Evolutionary conservation across 2,113 vertebrate genomes (phyloP).

Genomic region (Tupaia tana): DNA sequence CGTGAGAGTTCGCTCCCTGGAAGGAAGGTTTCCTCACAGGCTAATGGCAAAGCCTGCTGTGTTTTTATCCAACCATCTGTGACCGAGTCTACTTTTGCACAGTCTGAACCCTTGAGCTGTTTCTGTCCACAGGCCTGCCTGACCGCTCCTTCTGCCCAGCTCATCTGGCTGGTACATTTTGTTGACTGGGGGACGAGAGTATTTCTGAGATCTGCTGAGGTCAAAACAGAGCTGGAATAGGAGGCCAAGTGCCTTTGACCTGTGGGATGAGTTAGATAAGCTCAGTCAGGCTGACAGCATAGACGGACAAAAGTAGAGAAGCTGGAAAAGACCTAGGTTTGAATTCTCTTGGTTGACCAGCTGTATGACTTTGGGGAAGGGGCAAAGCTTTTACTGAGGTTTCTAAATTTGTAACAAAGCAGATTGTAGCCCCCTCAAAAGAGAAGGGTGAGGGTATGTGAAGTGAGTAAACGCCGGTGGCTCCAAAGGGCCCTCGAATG

Average conservation of each 20-base stretch:
- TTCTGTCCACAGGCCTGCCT: not conserved
- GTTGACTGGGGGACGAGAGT: not conserved
- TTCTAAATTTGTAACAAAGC: not conserved
- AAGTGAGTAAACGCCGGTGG: not conserved
- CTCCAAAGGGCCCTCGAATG: not conserved
- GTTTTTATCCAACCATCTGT: not conserved
- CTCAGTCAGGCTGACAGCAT: not conserved
- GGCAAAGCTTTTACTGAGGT: not conserved
- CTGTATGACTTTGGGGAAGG: not conserved
- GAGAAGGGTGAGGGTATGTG: not conserved
- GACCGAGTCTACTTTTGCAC: not conserved
- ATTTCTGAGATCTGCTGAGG: slow-evolving; percentile 9
- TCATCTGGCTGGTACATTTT: not conserved
- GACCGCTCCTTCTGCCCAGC: not conserved
- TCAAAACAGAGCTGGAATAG: not conserved
- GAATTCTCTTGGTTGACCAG: not conserved
- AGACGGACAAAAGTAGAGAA: not conserved
- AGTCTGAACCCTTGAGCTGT: not conserved
- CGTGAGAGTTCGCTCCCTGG: not conserved
- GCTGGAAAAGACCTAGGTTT: not conserved
- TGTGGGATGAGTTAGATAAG: not conserved
- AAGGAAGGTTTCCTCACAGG: not conserved
- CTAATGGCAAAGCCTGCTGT: not conserved
- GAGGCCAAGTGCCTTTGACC: not conserved
- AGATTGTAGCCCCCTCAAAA: not conserved